Evolutionary conservation across 2,113 vertebrate genomes (phyloP), one percentile per base, ranked within the genome.

Genomic region (Pelusios castaneus): DNA sequence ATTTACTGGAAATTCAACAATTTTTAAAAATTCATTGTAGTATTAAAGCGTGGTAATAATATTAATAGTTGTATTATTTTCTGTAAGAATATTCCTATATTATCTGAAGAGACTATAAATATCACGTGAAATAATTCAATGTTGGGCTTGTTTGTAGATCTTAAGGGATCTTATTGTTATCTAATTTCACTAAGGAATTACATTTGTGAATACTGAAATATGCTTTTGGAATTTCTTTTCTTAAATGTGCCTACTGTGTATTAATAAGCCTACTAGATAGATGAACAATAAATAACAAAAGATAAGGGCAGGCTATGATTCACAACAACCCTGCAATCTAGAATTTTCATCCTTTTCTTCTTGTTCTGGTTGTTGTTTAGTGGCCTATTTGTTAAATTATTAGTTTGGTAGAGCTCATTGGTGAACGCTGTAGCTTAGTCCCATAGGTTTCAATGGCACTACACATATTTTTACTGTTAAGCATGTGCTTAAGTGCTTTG

Each of bases 311-410:
- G 51, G 5, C 47, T 24, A 31, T 12, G 8, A 27, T 90, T 95
- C 89, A 90, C n/a, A 91, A 93, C n/a, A 70, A 91, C 93, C 85
- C 84, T 56, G 87, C 94, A 96, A 95, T 94, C 92, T 90, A 88
- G 88, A 85, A 2, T 3, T 17, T 25, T 67, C 77, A 85, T 90
- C 78, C 2, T 80, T 85, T 89, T 91, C 77, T 54, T 91, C 80
- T 87, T 22, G 12, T 78, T 55, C 43, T 84, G 19, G 34, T 60
- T 77, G 47, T 73, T 76, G 12, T 3, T 38, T 25, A 9, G 17
- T 29, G 19, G n/a, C 9, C n/a, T 70, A 38, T 70, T 38, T 38
- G n/a, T 21, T 97, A 96, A 97, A 96, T 89, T 38, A 38, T 91
- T 82, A 8, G 3, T 51, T 3, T 9, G 80, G 21, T 17, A 38